A percentile compares a stretch with the other conserved stretches of the same genome.
Evolutionary conservation across 1,140 invertebrate species (phyloP).

Genomic region (Diorhabda sublineata): DNA sequence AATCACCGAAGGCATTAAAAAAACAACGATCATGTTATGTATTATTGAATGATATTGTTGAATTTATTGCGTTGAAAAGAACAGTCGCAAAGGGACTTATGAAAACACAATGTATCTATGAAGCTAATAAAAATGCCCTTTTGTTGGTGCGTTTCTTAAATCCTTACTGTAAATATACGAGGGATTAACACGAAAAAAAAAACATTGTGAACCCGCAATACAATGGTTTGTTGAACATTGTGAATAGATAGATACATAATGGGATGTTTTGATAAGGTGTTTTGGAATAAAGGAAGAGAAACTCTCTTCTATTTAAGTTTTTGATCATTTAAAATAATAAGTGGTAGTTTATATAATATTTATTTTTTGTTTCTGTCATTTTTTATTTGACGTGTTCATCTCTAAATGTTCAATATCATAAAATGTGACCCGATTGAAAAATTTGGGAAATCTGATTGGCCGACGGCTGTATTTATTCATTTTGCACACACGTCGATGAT

Average conservation of each 20-base stretch:
- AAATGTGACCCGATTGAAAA: no score
- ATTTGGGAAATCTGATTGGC: no score
- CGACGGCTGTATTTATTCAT: no score
- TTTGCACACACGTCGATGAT: no score
- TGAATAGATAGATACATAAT: conserved; percentile 41
- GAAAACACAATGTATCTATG: conserved; percentile 28
- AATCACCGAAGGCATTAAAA: conserved; percentile 19
- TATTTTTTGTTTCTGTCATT: no score
- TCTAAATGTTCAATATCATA: no score
- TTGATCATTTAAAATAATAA: no score
- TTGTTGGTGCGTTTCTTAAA: conserved; percentile 28
- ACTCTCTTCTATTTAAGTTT: no score
- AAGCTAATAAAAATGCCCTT: conserved; percentile 29
- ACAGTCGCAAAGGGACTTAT: conserved; percentile 25
- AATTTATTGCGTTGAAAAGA: conserved; percentile 24
- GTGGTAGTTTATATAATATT: no score
- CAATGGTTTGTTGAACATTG: conserved; percentile 37
- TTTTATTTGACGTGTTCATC: no score
- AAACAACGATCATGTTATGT: conserved; percentile 20
- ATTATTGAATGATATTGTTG: conserved; percentile 19
- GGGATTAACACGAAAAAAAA: conserved; percentile 30
- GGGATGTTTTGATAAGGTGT: conserved; percentile 42
- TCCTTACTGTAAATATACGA: conserved; percentile 31
- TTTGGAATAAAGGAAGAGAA: conserved; percentile 25
- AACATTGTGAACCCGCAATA: conserved; percentile 34